Conservation (phyloP, 2,113 vertebrate genomes). For the Oncorhynchus nerka region DNA sequence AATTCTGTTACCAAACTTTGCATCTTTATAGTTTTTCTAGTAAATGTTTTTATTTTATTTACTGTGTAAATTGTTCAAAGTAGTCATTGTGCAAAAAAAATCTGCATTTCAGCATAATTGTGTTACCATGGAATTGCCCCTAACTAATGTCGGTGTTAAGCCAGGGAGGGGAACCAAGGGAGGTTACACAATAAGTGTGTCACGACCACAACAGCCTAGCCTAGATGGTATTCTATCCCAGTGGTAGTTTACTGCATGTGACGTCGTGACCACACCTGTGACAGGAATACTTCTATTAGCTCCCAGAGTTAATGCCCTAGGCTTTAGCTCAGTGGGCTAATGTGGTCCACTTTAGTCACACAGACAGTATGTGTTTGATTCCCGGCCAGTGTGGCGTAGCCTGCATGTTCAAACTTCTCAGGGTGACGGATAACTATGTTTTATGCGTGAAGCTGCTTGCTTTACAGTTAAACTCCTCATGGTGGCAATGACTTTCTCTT, state of each 20-base stretch:
- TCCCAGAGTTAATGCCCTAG: neutral
- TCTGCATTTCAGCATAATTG: too few species aligned
- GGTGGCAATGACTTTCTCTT: conserved; percentile 20
- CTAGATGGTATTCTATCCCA: neutral
- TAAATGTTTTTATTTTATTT: too few species aligned
- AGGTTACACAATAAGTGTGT: neutral
- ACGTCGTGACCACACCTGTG: neutral
- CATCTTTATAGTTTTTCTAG: too few species aligned
- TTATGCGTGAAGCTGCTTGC: conserved; percentile 42
- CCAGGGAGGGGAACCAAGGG: neutral
- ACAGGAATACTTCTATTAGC: neutral
- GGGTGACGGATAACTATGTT: conserved; percentile 30
- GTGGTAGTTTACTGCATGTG: neutral
- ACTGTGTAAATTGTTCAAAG: too few species aligned
- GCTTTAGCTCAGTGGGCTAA: neutral
- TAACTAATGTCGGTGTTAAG: neutral
- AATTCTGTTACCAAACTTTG: too few species aligned
- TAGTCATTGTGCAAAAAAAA: too few species aligned
- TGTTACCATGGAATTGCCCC: neutral
- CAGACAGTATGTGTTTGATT: neutral
- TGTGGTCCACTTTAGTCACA: neutral
- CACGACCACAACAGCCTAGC: neutral
- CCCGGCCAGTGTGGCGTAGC: conserved; percentile 1
- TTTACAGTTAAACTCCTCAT: conserved; percentile 14
- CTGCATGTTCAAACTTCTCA: conserved; percentile 54